A percentile compares a stretch with the other conserved stretches of the same genome.
Evolutionary conservation across 92 coral and sea anemone species (phyloP).

Genomic region (Diadumene lineata): DNA sequence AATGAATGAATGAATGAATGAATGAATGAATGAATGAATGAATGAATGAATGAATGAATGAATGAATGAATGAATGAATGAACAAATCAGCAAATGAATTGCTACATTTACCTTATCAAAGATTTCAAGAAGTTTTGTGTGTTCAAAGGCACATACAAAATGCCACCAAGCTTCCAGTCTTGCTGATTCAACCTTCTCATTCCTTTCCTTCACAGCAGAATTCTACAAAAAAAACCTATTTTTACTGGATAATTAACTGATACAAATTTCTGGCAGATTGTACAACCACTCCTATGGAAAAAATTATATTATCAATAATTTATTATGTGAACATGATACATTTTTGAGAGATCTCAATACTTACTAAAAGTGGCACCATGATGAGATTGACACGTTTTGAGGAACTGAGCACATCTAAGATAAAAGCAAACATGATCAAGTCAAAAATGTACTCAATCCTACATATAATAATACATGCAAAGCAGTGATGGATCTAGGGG

Average conservation of each 20-base stretch:
- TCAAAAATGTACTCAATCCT: neutral
- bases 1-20: neutral
- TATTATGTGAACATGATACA: no score
- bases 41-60: neutral
- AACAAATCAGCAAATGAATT: neutral
- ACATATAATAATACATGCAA: no score
- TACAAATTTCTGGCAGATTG: no score
- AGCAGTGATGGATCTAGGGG: no score
- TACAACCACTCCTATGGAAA: no score
- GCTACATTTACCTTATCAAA: constrained; percentile 69
- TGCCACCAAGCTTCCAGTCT: constrained; percentile 97
- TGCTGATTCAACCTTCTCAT: constrained; percentile 78
- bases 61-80: neutral
- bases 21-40: neutral
- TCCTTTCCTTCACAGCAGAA: constrained; percentile 74
- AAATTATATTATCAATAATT: no score
- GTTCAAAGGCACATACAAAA: constrained; percentile 70
- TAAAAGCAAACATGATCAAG: neutral
- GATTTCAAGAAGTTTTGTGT: constrained; percentile 52
- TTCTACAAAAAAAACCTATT: constrained; percentile 44
- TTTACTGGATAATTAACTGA: no score
- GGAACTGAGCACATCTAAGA: constrained; percentile 69
- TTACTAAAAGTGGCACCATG: constrained; percentile 92
- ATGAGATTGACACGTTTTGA: constrained; percentile 81
- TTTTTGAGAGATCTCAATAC: no score